phyloP scores from a whole-genome alignment of 2,797 vertebrate genomes.

The Sebastes steindachneri region DNA sequence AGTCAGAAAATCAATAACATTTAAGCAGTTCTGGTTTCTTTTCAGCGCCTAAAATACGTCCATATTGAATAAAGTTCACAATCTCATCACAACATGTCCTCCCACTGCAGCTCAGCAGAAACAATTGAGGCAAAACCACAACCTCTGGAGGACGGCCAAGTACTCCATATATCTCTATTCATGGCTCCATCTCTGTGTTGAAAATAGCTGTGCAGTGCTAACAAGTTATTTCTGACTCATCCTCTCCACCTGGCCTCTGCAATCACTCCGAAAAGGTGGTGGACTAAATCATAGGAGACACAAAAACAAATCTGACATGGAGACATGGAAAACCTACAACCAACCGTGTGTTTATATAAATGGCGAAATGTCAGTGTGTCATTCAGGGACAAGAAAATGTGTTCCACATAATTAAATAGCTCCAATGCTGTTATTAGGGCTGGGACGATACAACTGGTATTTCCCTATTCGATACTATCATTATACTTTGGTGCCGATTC shows the following conservation, averaged over 20 bases:
- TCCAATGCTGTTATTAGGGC: not conserved
- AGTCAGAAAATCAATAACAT: slow-evolving; percentile 57
- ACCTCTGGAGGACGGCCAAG: slow-evolving; percentile 7
- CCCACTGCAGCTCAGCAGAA: not conserved
- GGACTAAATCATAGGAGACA: not conserved
- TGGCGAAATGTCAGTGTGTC: not conserved
- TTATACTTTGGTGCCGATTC: too few relatives aligned
- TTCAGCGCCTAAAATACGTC: slow-evolving; percentile 1
- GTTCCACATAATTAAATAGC: not conserved
- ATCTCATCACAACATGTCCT: slow-evolving; percentile 10
- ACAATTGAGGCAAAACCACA: slow-evolving; percentile 35
- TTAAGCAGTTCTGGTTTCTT: slow-evolving; percentile 15
- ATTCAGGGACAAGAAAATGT: not conserved
- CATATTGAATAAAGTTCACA: not conserved
- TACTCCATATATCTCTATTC: slow-evolving; percentile 25
- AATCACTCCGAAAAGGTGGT: slow-evolving; percentile 31
- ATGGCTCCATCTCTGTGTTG: slow-evolving; percentile 38
- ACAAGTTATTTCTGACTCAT: slow-evolving; percentile 58
- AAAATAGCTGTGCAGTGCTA: slow-evolving; percentile 59
- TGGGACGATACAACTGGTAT: too few relatives aligned
- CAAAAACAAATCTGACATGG: not conserved
- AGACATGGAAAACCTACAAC: not conserved
- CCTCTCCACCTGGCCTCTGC: slow-evolving; percentile 41
- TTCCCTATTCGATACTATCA: too few relatives aligned
- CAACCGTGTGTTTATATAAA: not conserved